Evolutionary conservation across 2,113 vertebrate genomes (phyloP).

Genomic region (Aleadryas rufinucha): DNA sequence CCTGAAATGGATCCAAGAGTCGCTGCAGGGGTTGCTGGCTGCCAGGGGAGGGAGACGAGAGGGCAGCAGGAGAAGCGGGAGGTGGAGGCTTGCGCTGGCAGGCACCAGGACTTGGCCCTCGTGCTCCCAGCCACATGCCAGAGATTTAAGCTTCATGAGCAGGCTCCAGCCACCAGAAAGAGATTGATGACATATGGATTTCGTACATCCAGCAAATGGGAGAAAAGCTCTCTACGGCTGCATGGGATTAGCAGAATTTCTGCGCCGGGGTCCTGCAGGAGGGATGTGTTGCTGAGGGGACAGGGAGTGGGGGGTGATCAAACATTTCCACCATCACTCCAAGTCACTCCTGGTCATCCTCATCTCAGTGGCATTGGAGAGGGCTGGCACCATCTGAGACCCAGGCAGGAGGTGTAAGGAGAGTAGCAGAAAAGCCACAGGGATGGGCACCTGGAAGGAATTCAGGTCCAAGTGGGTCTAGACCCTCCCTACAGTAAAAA

Average conservation of each 20-base stretch:
- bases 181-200: constrained; percentile 51
- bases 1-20: not conserved
- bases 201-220: constrained; percentile 31
- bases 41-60: not conserved
- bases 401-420: not conserved
- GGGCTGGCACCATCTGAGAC: not conserved
- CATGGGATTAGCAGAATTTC: constrained; percentile 26
- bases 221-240: not conserved
- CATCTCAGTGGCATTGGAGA: not conserved
- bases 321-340: not conserved
- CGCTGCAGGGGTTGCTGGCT: not conserved
- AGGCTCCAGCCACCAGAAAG: constrained; percentile 4
- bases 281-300: not conserved
- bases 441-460: not conserved
- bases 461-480: not conserved
- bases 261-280: not conserved
- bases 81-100: not conserved
- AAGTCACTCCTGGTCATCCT: not conserved
- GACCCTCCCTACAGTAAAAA: not conserved
- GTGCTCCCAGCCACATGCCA: constrained; percentile 13
- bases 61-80: not conserved
- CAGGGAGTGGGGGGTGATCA: accelerated
- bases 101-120: not conserved
- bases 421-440: not conserved
- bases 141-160: constrained; percentile 36